A percentile compares a stretch with the other conserved stretches of the same genome.
Conservation (phyloP, 2,888 invertebrate genomes). For the Exocentrus adspersus region DNA sequence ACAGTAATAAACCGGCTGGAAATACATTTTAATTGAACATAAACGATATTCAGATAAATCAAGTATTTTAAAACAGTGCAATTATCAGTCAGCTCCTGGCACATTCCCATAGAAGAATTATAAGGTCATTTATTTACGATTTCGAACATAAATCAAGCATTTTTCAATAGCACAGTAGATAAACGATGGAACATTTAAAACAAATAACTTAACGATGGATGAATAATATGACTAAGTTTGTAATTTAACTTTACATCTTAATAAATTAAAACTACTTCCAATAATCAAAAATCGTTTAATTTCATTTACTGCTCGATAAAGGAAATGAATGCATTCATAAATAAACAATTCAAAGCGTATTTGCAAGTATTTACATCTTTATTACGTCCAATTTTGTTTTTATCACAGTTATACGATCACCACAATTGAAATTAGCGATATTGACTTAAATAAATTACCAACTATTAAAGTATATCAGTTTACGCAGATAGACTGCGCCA, state of each 20-base stretch:
- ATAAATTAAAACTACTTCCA: too few species aligned
- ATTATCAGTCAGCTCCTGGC: conserved; percentile 13
- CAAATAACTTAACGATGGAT: neutral
- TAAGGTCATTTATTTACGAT: conserved; percentile 22
- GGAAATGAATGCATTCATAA: too few species aligned
- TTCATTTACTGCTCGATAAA: too few species aligned
- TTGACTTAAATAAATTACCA: neutral
- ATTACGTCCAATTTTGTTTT: too few species aligned
- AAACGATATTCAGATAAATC: neutral
- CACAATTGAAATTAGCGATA: too few species aligned
- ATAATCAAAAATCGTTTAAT: too few species aligned
- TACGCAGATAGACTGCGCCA: neutral
- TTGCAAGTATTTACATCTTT: too few species aligned
- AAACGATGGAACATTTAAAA: conserved; percentile 3
- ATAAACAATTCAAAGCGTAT: too few species aligned
- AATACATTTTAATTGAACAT: conserved; percentile 8
- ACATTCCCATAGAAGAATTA: conserved; percentile 2
- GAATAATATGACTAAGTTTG: too few species aligned
- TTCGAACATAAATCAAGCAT: conserved; percentile 12
- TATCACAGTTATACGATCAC: too few species aligned
- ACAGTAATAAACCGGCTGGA: neutral
- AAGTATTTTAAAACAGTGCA: neutral
- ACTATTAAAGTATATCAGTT: neutral
- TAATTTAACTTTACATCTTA: too few species aligned
- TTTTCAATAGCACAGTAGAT: neutral